Evolutionary conservation across 1,140 invertebrate genomes (phyloP).

Genomic region (Agrypnia vestita): DNA sequence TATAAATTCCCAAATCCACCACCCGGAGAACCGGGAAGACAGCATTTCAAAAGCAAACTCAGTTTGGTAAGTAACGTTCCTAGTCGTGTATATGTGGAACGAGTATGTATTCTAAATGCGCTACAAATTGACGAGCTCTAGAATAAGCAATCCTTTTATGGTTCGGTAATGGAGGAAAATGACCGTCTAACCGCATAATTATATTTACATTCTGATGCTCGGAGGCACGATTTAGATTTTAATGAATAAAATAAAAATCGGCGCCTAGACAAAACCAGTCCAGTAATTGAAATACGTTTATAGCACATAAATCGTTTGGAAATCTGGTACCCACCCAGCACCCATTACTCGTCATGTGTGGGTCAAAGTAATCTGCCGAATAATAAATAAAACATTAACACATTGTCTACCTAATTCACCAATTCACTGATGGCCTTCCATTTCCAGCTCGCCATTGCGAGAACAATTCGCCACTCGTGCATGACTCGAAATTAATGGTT

Average conservation of each 20-base stretch:
- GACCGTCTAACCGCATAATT: slow-evolving; percentile 39
- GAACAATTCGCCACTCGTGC: no score
- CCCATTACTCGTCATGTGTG: neutral
- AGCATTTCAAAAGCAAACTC: neutral
- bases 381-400: no score
- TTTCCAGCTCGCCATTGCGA: no score
- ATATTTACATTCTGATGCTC: slow-evolving; percentile 35
- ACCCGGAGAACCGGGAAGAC: neutral
- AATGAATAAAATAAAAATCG: slow-evolving; percentile 26
- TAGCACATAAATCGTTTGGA: slow-evolving; percentile 14
- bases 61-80: no score
- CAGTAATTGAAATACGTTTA: slow-evolving; percentile 27
- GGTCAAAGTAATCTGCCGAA: slow-evolving; percentile 5
- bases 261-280: slow-evolving; percentile 6
- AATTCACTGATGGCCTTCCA: no score
- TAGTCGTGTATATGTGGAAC: no score
- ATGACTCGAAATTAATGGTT: no score
- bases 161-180: slow-evolving; percentile 27
- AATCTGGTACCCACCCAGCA: slow-evolving; percentile 12
- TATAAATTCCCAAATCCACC: no score
- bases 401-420: no score
- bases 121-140: slow-evolving; percentile 14
- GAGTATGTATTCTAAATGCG: neutral
- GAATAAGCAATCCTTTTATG: slow-evolving; percentile 36
- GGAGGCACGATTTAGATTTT: slow-evolving; percentile 16